phyloP scores from a whole-genome alignment of 2,113 vertebrate genomes.

The Bos javanicus region DNA sequence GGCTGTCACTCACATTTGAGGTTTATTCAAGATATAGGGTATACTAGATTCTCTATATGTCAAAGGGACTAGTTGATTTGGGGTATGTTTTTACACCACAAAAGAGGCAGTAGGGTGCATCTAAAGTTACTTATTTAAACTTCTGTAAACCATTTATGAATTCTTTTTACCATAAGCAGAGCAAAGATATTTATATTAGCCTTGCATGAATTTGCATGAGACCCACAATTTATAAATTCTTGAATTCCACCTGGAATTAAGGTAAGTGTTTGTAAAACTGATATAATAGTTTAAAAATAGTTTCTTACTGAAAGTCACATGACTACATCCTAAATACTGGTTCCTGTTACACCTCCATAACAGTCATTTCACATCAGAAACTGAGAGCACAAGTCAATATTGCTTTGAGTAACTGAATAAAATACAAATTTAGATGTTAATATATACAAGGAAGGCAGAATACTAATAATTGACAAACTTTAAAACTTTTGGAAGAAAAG shows the following conservation, averaged over 20 bases:
- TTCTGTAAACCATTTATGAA: not conserved
- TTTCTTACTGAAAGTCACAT: not conserved
- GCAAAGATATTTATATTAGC: not conserved
- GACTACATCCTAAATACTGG: not conserved
- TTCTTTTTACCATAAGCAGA: not conserved
- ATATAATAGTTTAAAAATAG: not conserved
- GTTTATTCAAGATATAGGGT: not conserved
- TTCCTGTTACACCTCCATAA: not conserved
- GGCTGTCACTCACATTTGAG: not conserved
- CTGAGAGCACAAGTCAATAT: not conserved
- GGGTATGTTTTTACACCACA: not conserved
- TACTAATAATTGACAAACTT: not conserved
- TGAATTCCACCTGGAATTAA: not conserved
- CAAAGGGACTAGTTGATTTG: not conserved
- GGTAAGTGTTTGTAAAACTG: not conserved
- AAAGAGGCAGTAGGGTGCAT: not conserved
- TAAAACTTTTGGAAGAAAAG: not conserved
- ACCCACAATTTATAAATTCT: not conserved
- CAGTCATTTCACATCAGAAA: not conserved
- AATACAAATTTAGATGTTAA: not conserved
- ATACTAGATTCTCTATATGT: not conserved
- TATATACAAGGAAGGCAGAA: not conserved
- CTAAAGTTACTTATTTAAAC: constrained; percentile 3
- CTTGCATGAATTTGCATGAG: not conserved
- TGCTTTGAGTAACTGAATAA: not conserved